A percentile compares a stretch with the other conserved stretches of the same genome.
Evolutionary conservation across 2,113 vertebrate genomes (phyloP).

Genomic region (Hippocampus comes): DNA sequence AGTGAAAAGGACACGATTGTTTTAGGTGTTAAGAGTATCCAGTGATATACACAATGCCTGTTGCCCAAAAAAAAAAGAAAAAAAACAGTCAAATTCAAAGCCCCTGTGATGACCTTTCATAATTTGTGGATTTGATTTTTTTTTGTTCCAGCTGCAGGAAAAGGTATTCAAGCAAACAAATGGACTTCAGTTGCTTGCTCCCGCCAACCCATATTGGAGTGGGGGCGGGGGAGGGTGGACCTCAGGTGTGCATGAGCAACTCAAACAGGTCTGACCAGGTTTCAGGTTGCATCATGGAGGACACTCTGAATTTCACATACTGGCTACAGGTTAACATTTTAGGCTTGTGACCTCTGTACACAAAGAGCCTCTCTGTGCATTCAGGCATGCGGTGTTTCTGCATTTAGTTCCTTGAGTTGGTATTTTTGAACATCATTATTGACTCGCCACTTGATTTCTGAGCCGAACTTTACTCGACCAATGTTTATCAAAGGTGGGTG

Average conservation of each 20-base stretch:
- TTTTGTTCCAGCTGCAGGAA: background rate
- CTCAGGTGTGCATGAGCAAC: conserved; percentile 13
- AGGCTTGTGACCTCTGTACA: background rate
- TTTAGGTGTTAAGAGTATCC: too few relatives aligned
- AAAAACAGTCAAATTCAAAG: background rate
- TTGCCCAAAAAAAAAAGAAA: background rate
- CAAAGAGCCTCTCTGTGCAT: background rate
- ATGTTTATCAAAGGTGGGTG: conserved; percentile 32
- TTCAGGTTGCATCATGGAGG: conserved; percentile 51
- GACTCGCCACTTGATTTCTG: conserved; percentile 25
- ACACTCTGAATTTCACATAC: conserved; percentile 43
- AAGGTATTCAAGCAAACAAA: background rate
- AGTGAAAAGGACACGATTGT: background rate
- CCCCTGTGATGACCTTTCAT: background rate
- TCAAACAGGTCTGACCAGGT: conserved; percentile 71
- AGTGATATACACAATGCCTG: background rate
- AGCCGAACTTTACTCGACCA: conserved; percentile 26
- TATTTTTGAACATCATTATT: conserved; percentile 22
- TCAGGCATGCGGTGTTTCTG: background rate
- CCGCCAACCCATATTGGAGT: conserved; percentile 29
- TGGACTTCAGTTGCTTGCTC: conserved; percentile 13
- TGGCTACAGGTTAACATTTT: conserved; percentile 35
- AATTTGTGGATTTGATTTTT: background rate
- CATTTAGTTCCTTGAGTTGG: background rate
- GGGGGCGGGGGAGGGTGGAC: background rate